A percentile compares a stretch with the other conserved stretches of the same genome.
These are phyloP conservation scores for Rhinophrynus dorsalis DNA, from an alignment of 2,797 vertebrate genomes.

Conservation along the genomic window DNA sequence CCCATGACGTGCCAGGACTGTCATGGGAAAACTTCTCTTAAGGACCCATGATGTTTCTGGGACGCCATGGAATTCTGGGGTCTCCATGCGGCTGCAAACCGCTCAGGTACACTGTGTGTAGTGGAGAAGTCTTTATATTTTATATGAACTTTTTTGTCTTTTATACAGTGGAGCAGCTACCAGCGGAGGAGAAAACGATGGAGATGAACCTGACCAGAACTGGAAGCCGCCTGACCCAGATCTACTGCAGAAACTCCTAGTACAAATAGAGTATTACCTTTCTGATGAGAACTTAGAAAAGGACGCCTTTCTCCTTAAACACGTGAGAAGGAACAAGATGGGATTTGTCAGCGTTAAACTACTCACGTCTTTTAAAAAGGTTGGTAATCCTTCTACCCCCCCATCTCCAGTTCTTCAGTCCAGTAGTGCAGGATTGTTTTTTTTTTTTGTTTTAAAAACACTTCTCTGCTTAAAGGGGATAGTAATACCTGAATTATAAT, in stretches of 20 bases:
- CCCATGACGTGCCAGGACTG: too few relatives aligned
- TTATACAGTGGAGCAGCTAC: slow-evolving; percentile 73
- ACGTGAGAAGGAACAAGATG: slow-evolving; percentile 91
- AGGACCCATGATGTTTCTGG: too few relatives aligned
- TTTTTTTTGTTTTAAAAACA: too few relatives aligned
- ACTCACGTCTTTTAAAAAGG: slow-evolving; percentile 98
- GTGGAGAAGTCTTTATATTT: too few relatives aligned
- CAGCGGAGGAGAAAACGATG: slow-evolving; percentile 88
- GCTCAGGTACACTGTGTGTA: too few relatives aligned
- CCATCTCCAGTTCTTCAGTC: too few relatives aligned
- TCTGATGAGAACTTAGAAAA: slow-evolving; percentile 97
- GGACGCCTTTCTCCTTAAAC: slow-evolving; percentile 94
- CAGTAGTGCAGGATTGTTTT: too few relatives aligned
- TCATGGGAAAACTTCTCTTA: too few relatives aligned
- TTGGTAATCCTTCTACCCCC: slow-evolving; percentile 64
- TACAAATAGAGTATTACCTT: slow-evolving; percentile 95
- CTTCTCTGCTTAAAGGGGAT: too few relatives aligned
- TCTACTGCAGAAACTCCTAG: slow-evolving; percentile 85
- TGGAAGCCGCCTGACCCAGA: slow-evolving; percentile 90
- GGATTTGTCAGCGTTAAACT: slow-evolving; percentile 97
- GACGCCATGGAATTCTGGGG: too few relatives aligned
- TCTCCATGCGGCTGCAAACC: too few relatives aligned
- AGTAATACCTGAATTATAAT: too few relatives aligned
- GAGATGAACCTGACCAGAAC: slow-evolving; percentile 72
- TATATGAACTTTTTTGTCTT: slow-evolving; percentile 55